A percentile compares a stretch with the other conserved stretches of the same genome.
Conservation (phyloP, 2,797 vertebrate genomes). For the Pangasius mekongensis region DNA sequence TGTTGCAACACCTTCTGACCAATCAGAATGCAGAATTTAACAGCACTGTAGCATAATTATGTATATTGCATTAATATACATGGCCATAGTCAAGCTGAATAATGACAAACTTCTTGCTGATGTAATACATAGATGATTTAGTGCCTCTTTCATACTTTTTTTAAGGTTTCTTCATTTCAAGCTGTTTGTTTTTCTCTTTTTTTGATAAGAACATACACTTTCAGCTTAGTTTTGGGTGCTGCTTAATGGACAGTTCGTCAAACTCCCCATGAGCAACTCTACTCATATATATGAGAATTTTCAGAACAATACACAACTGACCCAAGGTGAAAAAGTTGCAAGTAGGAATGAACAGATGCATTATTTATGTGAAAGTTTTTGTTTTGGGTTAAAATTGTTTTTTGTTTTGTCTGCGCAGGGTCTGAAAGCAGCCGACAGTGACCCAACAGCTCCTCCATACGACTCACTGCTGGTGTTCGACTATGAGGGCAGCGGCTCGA, state of each 20-base stretch:
- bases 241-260: neutral
- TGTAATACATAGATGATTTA: neutral
- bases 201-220: neutral
- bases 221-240: neutral
- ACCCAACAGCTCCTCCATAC: slow-evolving; percentile 94
- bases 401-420: slow-evolving; percentile 74
- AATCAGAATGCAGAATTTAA: neutral
- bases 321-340: neutral
- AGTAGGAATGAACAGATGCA: neutral
- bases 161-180: neutral
- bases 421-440: slow-evolving; percentile 97
- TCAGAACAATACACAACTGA: neutral
- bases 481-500: slow-evolving; percentile 96
- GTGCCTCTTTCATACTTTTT: neutral
- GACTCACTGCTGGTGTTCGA: slow-evolving; percentile 98
- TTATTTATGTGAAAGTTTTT: neutral
- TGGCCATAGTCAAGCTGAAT: neutral
- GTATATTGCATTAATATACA: neutral
- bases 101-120: neutral
- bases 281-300: neutral
- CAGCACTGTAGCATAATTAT: neutral
- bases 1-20: neutral
- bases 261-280: neutral
- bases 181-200: neutral
- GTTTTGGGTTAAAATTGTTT: slow-evolving; percentile 43